phyloP scores from a whole-genome alignment of 2,888 invertebrate species.

The Caenorhabditis sinica region DNA sequence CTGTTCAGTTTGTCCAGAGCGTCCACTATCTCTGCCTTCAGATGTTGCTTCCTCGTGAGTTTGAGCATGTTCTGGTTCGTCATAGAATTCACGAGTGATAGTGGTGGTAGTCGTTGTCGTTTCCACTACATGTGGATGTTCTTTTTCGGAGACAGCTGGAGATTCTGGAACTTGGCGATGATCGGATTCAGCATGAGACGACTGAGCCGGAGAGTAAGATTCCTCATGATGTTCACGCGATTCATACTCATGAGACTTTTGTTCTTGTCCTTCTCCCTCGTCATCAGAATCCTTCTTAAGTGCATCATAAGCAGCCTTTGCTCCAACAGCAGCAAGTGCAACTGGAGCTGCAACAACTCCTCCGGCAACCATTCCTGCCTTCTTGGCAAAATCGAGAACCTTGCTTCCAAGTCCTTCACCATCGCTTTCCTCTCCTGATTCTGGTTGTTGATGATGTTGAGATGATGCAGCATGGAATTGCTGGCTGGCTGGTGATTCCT shows the following conservation, averaged over 20 bases:
- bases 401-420: slow-evolving; percentile 64
- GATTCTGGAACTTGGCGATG: slow-evolving; percentile 7
- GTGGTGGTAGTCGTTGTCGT: slow-evolving; percentile 28
- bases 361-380: slow-evolving; percentile 75
- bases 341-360: slow-evolving; percentile 75
- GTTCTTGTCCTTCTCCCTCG: not conserved
- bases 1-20: slow-evolving; percentile 10
- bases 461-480: not conserved
- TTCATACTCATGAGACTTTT: not conserved
- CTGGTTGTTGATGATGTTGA: slow-evolving; percentile 18
- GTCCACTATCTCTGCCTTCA: slow-evolving; percentile 26
- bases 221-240: not conserved
- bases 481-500: not conserved
- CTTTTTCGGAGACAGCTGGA: slow-evolving; percentile 32
- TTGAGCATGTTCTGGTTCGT: not conserved
- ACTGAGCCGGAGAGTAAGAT: slow-evolving; percentile 36
- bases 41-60: slow-evolving; percentile 1
- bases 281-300: slow-evolving; percentile 57
- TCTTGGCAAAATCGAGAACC: slow-evolving; percentile 71
- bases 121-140: slow-evolving; percentile 34
- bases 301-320: slow-evolving; percentile 73
- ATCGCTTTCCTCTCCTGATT: slow-evolving; percentile 44
- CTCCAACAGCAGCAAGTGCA: slow-evolving; percentile 75
- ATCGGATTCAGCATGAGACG: slow-evolving; percentile 27
- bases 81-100: not conserved